These are phyloP conservation scores for Coelinius sp. DNA, from an alignment of 2,888 invertebrate species.

Conservation along the genomic window DNA sequence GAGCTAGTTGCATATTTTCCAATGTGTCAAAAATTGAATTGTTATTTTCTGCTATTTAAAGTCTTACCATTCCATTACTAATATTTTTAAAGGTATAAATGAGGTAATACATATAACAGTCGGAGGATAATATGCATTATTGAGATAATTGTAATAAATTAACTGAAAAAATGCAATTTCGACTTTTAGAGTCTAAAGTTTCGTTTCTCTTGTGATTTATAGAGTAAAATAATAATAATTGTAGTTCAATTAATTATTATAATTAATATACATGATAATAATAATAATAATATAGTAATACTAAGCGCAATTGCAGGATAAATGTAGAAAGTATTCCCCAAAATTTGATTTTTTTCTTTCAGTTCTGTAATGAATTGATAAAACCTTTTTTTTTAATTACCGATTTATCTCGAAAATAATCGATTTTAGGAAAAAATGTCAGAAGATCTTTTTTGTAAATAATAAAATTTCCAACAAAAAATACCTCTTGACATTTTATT, in stretches of 20 bases:
- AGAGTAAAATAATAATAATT: not conserved
- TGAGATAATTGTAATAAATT: slow-evolving; percentile 4
- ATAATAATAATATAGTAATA: slow-evolving; percentile 60
- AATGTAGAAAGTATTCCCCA: slow-evolving; percentile 55
- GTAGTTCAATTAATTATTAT: slow-evolving; percentile 1
- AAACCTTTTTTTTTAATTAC: slow-evolving; percentile 16
- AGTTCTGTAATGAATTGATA: not conserved
- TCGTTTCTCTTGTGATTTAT: not conserved
- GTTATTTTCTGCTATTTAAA: not conserved
- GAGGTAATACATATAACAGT: slow-evolving; percentile 65
- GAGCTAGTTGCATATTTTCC: not conserved
- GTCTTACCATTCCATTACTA: not conserved
- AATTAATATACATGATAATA: not conserved
- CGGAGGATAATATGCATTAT: slow-evolving; percentile 41
- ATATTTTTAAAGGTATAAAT: slow-evolving; percentile 47
- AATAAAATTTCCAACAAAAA: too few species aligned
- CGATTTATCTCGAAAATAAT: not conserved
- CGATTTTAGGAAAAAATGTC: too few species aligned
- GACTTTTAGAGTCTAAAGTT: not conserved
- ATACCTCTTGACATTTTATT: too few species aligned
- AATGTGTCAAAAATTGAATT: not conserved
- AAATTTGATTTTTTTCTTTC: not conserved
- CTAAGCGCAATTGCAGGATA: slow-evolving; percentile 60
- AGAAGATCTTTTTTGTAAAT: too few species aligned
- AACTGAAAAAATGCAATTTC: slow-evolving; percentile 6